phyloP scores from a whole-genome alignment of 2,797 vertebrate genomes.

The Megaceryle alcyon region DNA sequence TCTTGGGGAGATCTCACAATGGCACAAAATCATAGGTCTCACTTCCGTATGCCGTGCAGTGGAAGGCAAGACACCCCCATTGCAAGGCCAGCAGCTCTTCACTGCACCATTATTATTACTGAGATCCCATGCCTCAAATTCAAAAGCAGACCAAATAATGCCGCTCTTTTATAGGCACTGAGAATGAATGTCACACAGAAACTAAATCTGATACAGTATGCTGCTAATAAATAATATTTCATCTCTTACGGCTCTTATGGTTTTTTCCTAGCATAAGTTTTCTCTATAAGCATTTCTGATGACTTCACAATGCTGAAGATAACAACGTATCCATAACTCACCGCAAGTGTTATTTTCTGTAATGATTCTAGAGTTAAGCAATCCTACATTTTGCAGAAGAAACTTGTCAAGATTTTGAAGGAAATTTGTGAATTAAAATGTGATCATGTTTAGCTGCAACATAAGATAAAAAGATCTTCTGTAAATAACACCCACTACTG shows the following conservation, averaged over 20 bases:
- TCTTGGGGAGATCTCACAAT: background rate
- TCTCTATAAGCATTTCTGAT: background rate
- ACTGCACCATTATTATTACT: background rate
- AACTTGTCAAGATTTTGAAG: background rate
- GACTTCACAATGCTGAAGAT: background rate
- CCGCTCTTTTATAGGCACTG: background rate
- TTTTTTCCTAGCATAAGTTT: background rate
- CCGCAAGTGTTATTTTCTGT: background rate
- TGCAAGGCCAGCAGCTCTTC: background rate
- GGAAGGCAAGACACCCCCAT: background rate
- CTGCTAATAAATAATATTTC: background rate
- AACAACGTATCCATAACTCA: background rate
- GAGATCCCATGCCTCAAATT: background rate
- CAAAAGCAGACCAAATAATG: background rate
- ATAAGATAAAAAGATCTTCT: background rate
- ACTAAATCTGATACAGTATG: background rate
- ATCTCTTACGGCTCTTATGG: background rate
- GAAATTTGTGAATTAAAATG: background rate
- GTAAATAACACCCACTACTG: background rate
- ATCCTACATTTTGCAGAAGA: background rate
- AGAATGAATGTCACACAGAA: background rate
- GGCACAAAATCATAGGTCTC: background rate
- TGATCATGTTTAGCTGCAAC: background rate
- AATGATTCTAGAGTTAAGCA: background rate
- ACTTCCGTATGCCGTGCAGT: background rate